phyloP scores from a whole-genome alignment of 2,797 vertebrate species.

The Alcedo quadribrachys region DNA sequence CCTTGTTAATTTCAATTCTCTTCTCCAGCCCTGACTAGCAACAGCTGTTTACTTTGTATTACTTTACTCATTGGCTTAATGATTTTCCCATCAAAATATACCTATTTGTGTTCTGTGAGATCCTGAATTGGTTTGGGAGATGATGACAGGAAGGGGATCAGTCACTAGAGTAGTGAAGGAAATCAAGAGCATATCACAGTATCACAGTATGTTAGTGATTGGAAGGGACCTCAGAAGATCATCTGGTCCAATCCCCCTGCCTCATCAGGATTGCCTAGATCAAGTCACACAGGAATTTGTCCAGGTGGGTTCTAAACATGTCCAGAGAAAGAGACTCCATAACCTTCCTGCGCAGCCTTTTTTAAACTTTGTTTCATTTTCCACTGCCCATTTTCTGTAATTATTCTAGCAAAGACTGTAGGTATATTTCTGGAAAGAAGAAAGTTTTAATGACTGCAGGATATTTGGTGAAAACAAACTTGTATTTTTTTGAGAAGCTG shows the following conservation, averaged over 20 bases:
- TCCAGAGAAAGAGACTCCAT: too few species aligned
- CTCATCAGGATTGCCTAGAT: too few species aligned
- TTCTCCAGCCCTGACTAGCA: constrained; percentile 28
- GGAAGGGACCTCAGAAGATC: too few species aligned
- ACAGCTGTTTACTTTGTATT: constrained; percentile 51
- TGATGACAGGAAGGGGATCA: not conserved
- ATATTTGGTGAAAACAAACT: not conserved
- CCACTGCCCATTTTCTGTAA: not conserved
- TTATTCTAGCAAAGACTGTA: not conserved
- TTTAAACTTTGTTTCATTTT: not conserved
- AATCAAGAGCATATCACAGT: not conserved
- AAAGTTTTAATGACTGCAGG: not conserved
- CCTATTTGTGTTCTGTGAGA: not conserved
- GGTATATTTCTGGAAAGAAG: not conserved
- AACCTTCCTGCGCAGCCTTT: too few species aligned
- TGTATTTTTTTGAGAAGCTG: not conserved
- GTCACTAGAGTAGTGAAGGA: not conserved
- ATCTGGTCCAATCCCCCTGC: too few species aligned
- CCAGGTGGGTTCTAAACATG: too few species aligned
- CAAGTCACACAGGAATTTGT: too few species aligned
- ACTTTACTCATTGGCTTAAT: not conserved
- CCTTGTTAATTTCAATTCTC: not conserved
- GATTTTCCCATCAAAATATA: not conserved
- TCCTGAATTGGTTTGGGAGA: not conserved
- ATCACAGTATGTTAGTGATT: too few species aligned